Base-by-base conservation (phyloP, 2,113 vertebrate genomes). In the Nesoenas mayeri region DNA sequence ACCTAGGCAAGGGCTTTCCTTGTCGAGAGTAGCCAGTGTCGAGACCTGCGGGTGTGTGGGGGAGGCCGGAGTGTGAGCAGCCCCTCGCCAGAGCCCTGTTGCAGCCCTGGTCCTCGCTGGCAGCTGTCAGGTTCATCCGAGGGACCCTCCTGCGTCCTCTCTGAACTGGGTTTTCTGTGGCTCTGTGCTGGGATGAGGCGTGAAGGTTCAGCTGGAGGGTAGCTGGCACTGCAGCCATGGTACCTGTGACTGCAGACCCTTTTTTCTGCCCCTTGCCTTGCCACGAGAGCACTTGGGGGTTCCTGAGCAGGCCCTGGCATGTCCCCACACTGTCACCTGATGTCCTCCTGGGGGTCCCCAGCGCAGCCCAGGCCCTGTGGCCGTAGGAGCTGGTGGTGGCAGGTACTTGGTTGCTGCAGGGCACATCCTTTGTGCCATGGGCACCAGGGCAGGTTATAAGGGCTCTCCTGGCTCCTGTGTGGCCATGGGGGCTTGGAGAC, bases 1-100 rank as follows among this genome's bases (percentile, higher is more conserved):
- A 77, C 64, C 54, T 91, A 94, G 89, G 91, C 89, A 74, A 91
- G 70, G 72, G 51, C 60, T 80, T 69, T 85, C 86, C 88, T 88
- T 89, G 84, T 86, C 31, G 0, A 77, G 88, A 89, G 73, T 70
- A 91, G 93, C 53, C 5, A 95, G 79, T 16, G 44, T 66, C 79
- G 91, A 95, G 81, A 89, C 21, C 61, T 18, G 82, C 0, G n/a
- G 89, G 80, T 0, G 0, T 0, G 4, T 44, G 72, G 47, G 90
- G 77, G 61, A 95, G 77, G 70, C 17, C 1, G 9, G 82, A 60
- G 67, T 3, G 0, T 4, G 77, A 88, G 91, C 89, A 65, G 71
- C 24, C 6, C 29, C 40, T 62, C 20, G 2, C 42, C 54, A 10
- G 65, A 82, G 61, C 47, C 56, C 51, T 38, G 29, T 15, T 0